Evolutionary conservation across 2,113 vertebrate species (phyloP), one percentile per base, ranked within the genome.

Genomic region (Oncorhynchus kisutch): DNA sequence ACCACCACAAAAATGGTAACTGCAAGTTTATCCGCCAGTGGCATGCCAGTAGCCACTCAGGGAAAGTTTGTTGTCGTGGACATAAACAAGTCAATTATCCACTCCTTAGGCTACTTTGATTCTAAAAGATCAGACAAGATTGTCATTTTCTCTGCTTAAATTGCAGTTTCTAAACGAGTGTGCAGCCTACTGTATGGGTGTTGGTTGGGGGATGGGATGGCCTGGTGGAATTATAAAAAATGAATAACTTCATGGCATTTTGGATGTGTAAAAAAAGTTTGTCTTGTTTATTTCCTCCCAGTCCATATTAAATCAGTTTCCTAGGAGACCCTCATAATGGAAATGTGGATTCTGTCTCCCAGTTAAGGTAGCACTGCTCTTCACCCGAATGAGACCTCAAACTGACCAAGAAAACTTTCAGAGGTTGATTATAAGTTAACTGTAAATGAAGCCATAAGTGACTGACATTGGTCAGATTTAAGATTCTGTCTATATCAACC

Each of bases 321-420:
- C 84, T 78, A 27, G 74, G 82, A 83, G 85, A 83, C 48, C 2
- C 24, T 54, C 27, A 24, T 74, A 70, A 86, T 82, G 70, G 27
- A 59, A 66, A 74, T 65, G 20, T 64, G 25, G 75, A 80, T 86
- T 84, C 82, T 82, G 25, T 67, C 0, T 59, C 29, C 27, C 27
- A 45, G 31, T 86, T 86, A 86, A 83, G 59, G 79, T 73, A 83
- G 83, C 54, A 73, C 73, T 68, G 27, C 22, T 62, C 49, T 12
- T 34, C 45, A 39, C 70, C 34, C 49, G 62, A 64, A 67, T 4
- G 8, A 62, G 34, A 49, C 60, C 34, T 13, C 27, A 24, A 48
- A 16, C 14, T 54, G 64, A 70, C 51, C 24, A 20, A 80, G 71
- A 66, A 59, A 70, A 66, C 29, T 31, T 7, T 29, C 13, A 12